Base-by-base conservation (phyloP, 2,888 invertebrate species). In the Agrotis ipsilon region DNA sequence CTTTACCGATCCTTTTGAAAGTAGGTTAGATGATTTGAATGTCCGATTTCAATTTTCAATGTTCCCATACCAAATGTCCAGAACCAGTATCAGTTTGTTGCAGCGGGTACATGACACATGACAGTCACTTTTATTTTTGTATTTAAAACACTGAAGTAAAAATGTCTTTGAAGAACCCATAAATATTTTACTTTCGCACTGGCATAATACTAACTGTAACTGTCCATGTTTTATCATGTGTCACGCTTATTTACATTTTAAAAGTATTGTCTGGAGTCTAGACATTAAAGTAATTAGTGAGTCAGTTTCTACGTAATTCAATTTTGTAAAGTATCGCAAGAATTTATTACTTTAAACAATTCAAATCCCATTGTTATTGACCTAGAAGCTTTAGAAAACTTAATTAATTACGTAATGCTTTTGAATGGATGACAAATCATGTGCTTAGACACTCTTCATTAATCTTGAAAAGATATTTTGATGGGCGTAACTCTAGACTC, bases 321-420 rank as follows among this genome's bases (percentile, higher is more conserved):
- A 80, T 77, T 80, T 67, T 59, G 58, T 80, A 75, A 82, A 82
- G 73, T 68, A 72, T 78, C 39, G n/a, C 27, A 58, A 14, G 51
- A 62, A 78, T 68, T 58, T 66, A 72, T 49, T 65, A 70, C 64
- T 65, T 65, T 73, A 58, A 65, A 59, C 55, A 21, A 71, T 78
- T 75, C 68, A 64, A 81, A 75, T 72, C 59, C 74, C 72, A 71
- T 72, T 78, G 67, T 63, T 68, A 75, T 81, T 78, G 70, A 78
- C 75, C 78, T 78, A 75, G 68, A 81, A 73, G 70, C 68, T 70
- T 72, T 71, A 46, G 39, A 70, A 78, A 70, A 67, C 39, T 72
- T 68, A 68, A 74, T 78, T 81, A 72, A 81, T 72, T 66, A 68
- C 59, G 49, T 51, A 67, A 66, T 66, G 65, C 70, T 67, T 72